phyloP scores from a whole-genome alignment of 2,113 vertebrate genomes.

The Gymnorhina tibicen region DNA sequence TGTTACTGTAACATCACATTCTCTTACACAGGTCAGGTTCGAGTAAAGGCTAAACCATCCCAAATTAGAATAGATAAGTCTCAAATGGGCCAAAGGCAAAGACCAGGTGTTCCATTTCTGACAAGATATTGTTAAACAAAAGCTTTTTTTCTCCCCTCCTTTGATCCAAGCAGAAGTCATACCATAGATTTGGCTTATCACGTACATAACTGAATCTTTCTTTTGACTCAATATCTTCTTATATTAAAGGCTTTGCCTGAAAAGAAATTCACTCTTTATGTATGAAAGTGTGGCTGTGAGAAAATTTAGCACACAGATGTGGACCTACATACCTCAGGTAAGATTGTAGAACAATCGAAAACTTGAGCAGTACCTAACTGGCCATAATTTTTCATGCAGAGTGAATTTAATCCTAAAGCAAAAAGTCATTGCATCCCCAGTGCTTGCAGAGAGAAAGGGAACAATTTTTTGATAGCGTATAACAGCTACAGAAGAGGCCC shows the following conservation, averaged over 20 bases:
- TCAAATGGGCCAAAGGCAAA: neutral
- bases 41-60: neutral
- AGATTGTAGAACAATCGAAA: neutral
- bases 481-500: neutral
- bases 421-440: neutral
- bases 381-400: neutral
- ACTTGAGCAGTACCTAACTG: neutral
- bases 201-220: neutral
- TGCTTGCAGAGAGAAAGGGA: neutral
- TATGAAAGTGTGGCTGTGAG: neutral
- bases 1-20: neutral
- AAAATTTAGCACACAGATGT: neutral
- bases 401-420: neutral
- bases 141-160: neutral
- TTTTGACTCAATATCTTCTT: neutral
- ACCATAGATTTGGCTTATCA: neutral
- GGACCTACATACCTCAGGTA: neutral
- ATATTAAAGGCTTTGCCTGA: neutral
- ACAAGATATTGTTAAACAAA: neutral
- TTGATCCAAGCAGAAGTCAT: neutral
- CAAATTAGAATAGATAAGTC: neutral
- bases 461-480: neutral
- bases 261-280: neutral
- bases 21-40: neutral
- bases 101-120: neutral